Evolutionary conservation across 2,888 invertebrate species (phyloP), one percentile per base, ranked within the genome.

Genomic region (Sepiola atlantica): DNA sequence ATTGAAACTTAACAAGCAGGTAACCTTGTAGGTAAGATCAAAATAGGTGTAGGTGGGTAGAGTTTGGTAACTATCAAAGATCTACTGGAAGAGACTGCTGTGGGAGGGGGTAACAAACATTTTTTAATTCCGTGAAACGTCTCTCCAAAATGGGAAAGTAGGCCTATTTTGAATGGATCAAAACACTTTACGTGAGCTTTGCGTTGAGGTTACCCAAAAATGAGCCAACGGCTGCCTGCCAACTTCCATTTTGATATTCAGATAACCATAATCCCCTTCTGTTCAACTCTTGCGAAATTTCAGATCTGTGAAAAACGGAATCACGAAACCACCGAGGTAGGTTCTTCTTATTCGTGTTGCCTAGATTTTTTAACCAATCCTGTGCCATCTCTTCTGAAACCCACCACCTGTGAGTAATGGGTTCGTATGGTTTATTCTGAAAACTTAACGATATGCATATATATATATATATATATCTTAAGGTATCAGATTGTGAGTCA

Each of bases 211-310:
- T 32, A 16, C 0, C n/a, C 77, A 10, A 77, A 45, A 77, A 77
- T 77, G 77, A 77, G 14, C n/a, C n/a, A n/a, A n/a, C 77, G 14
- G n/a, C 77, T n/a, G 77, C 77, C 77, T 77, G 77, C 77, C 77
- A 77, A 32, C 77, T 77, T 16, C n/a, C 77, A 12, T 77, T 77
- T 77, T n/a, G 4, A 28, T 28, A 61, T 28, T n/a, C 14, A 24
- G 21, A 20, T n/a, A 32, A 77, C 16, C 32, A n/a, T 32, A 77
- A 77, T 77, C 32, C n/a, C 77, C 77, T n/a, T 77, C 77, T 77
- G 45, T 92, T 92, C 54, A 54, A 92, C 92, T 92, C 92, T 92
- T 92, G n/a, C 92, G n/a, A 92, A 92, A 92, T 92, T 92, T 92
- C 92, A 92, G 92, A 55, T 92, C 55, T 92, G 92, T 28, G 92